A percentile compares a stretch with the other conserved stretches of the same genome.
Conservation (phyloP, 2,113 vertebrate species). For the Fregata magnificens region DNA sequence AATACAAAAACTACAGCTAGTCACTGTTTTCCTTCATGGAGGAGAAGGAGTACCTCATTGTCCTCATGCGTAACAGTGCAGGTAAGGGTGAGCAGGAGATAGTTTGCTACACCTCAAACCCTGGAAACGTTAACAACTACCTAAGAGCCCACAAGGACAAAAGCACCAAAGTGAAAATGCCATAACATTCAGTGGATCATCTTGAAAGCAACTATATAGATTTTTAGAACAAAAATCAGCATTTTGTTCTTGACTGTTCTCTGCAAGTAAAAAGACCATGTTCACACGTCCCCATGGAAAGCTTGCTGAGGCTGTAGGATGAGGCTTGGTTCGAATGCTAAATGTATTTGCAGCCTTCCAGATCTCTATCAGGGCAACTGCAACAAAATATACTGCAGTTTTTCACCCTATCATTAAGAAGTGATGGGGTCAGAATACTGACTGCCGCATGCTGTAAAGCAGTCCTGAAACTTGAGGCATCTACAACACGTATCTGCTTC, state of each 20-base stretch:
- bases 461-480: not conserved
- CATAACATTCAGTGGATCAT: not conserved
- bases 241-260: not conserved
- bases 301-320: not conserved
- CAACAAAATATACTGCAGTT: not conserved
- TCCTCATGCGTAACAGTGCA: not conserved
- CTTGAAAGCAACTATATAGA: not conserved
- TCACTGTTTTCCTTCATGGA: not conserved
- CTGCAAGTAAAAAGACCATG: not conserved
- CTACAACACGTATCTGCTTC: not conserved
- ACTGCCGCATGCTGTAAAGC: not conserved
- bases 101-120: not conserved
- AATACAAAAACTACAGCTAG: not conserved
- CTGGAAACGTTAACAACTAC: accelerated
- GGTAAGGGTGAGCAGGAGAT: not conserved
- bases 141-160: not conserved
- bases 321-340: not conserved
- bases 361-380: not conserved
- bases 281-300: not conserved
- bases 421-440: not conserved
- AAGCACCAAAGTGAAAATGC: not conserved
- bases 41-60: not conserved
- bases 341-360: not conserved
- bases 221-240: not conserved
- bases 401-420: not conserved